These are phyloP conservation scores for Rousettus madagascariensis DNA, from an alignment of 2,797 vertebrate species.

Conservation along the genomic window DNA sequence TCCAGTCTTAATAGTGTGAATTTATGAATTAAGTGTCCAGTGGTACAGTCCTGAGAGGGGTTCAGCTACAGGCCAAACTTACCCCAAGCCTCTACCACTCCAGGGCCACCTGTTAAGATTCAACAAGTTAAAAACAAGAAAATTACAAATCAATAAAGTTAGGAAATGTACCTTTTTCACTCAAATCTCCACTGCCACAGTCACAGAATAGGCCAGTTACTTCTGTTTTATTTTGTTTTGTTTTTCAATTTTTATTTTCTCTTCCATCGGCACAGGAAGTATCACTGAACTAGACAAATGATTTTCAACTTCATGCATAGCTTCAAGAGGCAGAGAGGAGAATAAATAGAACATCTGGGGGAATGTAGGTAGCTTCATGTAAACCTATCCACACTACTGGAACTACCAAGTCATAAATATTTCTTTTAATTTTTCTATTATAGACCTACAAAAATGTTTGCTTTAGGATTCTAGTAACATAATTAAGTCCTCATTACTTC, in stretches of 20 bases:
- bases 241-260: neutral
- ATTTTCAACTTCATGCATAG: neutral
- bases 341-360: neutral
- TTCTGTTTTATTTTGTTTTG: neutral
- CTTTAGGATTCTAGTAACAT: neutral
- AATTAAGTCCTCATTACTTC: neutral
- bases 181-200: neutral
- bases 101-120: too few relatives aligned
- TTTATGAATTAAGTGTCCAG: too few relatives aligned
- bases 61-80: too few relatives aligned
- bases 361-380: neutral
- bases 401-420: neutral
- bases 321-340: neutral
- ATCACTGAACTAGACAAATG: neutral
- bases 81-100: too few relatives aligned
- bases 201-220: neutral
- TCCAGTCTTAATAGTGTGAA: too few relatives aligned
- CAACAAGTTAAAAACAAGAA: neutral
- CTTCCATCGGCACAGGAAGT: neutral
- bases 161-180: neutral
- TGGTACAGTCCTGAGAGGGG: too few relatives aligned
- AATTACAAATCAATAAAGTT: neutral
- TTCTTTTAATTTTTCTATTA: neutral
- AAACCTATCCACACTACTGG: neutral
- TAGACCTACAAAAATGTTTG: neutral